Evolutionary conservation across 2,113 vertebrate species (phyloP), one percentile per base, ranked within the genome.

Genomic region (Genyomyrus donnyi): DNA sequence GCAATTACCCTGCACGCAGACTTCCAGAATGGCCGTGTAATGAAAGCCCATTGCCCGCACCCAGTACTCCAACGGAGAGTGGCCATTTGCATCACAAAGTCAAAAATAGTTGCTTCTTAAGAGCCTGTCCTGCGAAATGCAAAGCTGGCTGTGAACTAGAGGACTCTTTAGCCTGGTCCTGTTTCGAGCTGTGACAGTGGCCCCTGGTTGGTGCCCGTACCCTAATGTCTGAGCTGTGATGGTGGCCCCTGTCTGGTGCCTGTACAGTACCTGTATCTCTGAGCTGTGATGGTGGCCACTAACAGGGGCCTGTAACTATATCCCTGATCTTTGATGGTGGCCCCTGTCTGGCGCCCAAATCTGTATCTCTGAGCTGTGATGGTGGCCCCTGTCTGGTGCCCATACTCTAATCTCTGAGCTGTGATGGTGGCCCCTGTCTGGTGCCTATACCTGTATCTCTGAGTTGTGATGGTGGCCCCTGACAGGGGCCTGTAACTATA

Each of bases 71-170:
- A 89, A 91, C 89, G 89, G 83, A 35, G 87, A 94, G 91, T 93
- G 92, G 1, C 17, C 86, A 94, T 94, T 93, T 92, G 91, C 90
- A 92, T 92, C 91, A 92, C 90, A 91, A 92, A 92, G 89, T 89
- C 48, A 17, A 88, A 88, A 89, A 56, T 13, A 58, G 3, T 83
- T 89, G 88, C 90, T 80, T 89, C 50, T 31, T 39, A 87, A 39
- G 31, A 39, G 85, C 2, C 13, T 85, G 85, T 35, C 50, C n/a
- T 53, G 85, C 13, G 15, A 35, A 87, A 87, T 56, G n/a, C n/a
- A 56, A 87, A 85, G 83, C 83, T 45, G 39, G 45, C 83, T 85
- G 83, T 46, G 83, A 39, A 85, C n/a, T 17, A 19, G 74, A 31
- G 35, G 35, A 80, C 6, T 80, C 35, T 80, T 19, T 39, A 80